These are phyloP conservation scores for Acropora tenuis DNA, from an alignment of 64 coral and sea anemone species.

Conservation along the genomic window DNA sequence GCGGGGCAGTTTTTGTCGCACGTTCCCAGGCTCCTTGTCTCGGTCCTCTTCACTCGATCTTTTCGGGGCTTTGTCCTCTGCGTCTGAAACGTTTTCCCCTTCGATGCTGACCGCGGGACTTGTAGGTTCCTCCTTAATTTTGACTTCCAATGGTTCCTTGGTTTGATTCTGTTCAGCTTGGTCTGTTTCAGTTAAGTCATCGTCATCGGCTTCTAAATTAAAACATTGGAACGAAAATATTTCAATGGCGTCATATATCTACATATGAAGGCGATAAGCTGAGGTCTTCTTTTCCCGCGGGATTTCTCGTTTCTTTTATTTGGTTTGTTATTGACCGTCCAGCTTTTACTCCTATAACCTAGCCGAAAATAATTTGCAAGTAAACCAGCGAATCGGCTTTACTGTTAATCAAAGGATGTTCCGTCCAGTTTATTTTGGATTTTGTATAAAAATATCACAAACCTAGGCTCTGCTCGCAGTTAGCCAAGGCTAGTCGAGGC, in stretches of 20 bases:
- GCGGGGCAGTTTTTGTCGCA: slow-evolving; percentile 11
- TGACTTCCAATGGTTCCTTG: neutral
- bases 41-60: slow-evolving; percentile 6
- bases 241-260: neutral
- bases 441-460: too few relatives aligned
- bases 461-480: too few relatives aligned
- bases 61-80: slow-evolving; percentile 4
- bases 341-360: too few relatives aligned
- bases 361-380: too few relatives aligned
- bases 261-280: too few relatives aligned
- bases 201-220: neutral
- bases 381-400: too few relatives aligned
- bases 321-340: too few relatives aligned
- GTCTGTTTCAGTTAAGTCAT: neutral
- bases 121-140: slow-evolving; percentile 36
- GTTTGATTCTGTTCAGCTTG: neutral
- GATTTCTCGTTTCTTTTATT: too few relatives aligned
- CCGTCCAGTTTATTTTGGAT: too few relatives aligned
- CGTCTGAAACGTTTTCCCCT: neutral
- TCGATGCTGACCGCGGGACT: slow-evolving; percentile 11
- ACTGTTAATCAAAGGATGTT: too few relatives aligned
- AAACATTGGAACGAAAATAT: neutral
- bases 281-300: too few relatives aligned
- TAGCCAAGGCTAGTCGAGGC: too few relatives aligned
- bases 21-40: slow-evolving; percentile 1